A percentile compares a stretch with the other conserved stretches of the same genome.
Conservation (phyloP, 2,113 vertebrate species). For the Ammodramus savannarum region DNA sequence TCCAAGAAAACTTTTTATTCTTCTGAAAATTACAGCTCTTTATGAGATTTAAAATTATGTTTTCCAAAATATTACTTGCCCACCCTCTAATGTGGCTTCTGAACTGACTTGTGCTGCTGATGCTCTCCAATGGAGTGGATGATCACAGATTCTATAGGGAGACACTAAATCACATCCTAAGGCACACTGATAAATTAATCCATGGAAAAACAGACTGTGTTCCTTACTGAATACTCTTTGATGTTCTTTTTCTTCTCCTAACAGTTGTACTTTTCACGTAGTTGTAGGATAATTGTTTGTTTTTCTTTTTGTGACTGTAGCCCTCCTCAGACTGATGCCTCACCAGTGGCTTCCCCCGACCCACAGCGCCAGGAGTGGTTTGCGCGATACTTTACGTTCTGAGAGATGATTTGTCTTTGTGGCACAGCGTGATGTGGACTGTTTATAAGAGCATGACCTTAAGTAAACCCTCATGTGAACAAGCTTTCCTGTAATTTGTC, state of each 20-base stretch:
- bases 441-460: constrained; percentile 85
- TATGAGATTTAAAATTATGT: neutral
- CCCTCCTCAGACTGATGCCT: constrained; percentile 94
- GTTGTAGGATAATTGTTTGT: constrained; percentile 44
- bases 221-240: neutral
- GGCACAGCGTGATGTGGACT: constrained; percentile 70
- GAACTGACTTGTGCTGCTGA: constrained; percentile 60
- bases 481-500: constrained; percentile 70
- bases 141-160: constrained; percentile 29
- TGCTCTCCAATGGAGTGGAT: constrained; percentile 68
- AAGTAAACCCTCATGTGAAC: constrained; percentile 62
- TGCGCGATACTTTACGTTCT: constrained; percentile 98
- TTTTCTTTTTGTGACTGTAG: constrained; percentile 76
- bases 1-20: constrained; percentile 38
- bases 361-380: constrained; percentile 97
- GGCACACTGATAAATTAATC: neutral
- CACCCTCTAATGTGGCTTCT: constrained; percentile 5
- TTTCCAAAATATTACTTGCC: neutral
- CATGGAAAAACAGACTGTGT: neutral
- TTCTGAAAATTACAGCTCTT: neutral
- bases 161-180: neutral
- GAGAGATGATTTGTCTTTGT: constrained; percentile 70
- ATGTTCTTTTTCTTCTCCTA: neutral
- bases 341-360: constrained; percentile 85
- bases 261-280: neutral